phyloP scores from a whole-genome alignment of 1,140 invertebrate genomes.

The Aleiodes sp. region DNA sequence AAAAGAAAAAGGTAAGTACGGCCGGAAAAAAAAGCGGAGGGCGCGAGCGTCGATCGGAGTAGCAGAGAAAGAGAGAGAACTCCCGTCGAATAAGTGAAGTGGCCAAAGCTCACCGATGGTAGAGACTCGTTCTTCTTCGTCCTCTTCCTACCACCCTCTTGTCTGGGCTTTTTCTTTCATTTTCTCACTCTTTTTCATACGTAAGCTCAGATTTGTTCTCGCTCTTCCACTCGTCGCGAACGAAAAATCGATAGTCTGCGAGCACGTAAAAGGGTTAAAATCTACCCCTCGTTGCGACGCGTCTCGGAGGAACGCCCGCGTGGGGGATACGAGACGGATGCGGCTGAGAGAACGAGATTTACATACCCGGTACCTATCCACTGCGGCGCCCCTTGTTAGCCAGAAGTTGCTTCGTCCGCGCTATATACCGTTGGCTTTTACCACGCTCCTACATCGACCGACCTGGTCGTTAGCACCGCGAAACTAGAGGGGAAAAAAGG shows the following conservation, averaged over 20 bases:
- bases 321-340: slow-evolving; percentile 2
- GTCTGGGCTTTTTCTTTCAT: neutral
- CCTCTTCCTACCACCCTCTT: slow-evolving; percentile 1
- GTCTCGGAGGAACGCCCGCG: slow-evolving; percentile 1
- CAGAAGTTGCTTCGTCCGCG: neutral
- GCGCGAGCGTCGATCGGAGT: neutral
- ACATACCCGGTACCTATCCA: slow-evolving; percentile 6
- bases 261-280: slow-evolving; percentile 8
- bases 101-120: neutral
- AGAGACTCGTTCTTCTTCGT: neutral
- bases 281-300: neutral
- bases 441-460: slow-evolving; percentile 1
- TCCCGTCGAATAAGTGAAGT: slow-evolving; percentile 1
- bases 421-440: slow-evolving; percentile 2
- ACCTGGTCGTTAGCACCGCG: neutral
- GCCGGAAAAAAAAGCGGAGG: neutral
- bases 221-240: neutral
- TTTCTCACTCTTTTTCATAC: neutral
- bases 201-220: neutral
- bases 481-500: neutral
- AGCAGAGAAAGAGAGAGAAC: neutral
- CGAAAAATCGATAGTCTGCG: neutral
- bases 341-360: neutral
- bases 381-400: slow-evolving; percentile 5
- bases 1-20: neutral